Base-by-base conservation (phyloP, 2,797 vertebrate genomes). In the Zenarchopterus dispar region DNA sequence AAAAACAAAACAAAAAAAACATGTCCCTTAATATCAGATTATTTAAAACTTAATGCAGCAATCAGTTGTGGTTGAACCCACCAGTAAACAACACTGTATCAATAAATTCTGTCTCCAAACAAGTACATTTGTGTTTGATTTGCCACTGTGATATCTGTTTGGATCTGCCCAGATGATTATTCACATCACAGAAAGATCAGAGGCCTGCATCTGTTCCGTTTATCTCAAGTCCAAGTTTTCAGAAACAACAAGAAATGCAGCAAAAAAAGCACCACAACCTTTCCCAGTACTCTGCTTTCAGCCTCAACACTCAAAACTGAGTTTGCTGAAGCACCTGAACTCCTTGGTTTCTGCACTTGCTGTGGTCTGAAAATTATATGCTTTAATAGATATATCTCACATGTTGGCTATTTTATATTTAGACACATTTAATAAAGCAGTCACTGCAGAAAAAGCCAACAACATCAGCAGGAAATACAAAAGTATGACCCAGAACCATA, bases 21-120 rank as follows among this genome's bases (percentile, higher is more conserved):
- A 5, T 24, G 24, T 24, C 24, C 5, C 42, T 43, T 31, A 49
- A 22, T 45, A 50, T 23, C 11, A 13, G 46, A 56, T 48, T 17
- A 50, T 65, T 56, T 56, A 4, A 22, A 65, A 13, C 18, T 43
- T 24, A 41, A 66, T 36, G 46, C 15, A 28, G 28, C 28, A 7
- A 1, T 6, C 28, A 28, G 28, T 8, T 8, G 4, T 7, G 8
- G 28, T 28, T 28, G 5, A 28, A 28, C 28, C 28, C 28, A 28
- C 28, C 28, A 28, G 28, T 28, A 7, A 28, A 28, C 28, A 28
- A 6, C 28, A 3, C 28, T 6, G 28, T 28, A 28, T 28, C 28
- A 28, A 28, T 28, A 28, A 28, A 28, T 1, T 28, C 2, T 28
- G 28, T 28, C 28, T 8, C 49, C 3, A 22, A 65, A 13, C 24